Base-by-base conservation (phyloP, 2,888 invertebrate species). In the Tenthredo mesomela region DNA sequence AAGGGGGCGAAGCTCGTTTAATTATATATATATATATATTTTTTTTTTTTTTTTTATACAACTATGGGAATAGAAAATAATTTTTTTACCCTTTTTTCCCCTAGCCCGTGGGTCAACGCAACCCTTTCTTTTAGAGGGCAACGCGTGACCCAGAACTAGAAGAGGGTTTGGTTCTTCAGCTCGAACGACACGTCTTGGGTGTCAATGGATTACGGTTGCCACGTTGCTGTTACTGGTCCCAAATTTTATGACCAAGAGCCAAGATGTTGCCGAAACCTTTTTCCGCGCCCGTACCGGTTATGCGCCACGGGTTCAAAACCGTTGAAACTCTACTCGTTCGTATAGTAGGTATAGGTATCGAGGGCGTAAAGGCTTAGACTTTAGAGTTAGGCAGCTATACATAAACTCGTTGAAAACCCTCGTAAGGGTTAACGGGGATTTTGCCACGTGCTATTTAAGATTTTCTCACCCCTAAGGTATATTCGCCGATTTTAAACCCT, bases 151-250 rank as follows among this genome's bases (percentile, higher is more conserved):
- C 21, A 80, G 58, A 80, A 80, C 61, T 50, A 61, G 58, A 80
- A 80, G n/a, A 37, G 58, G 61, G 61, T 37, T 61, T n/a, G 61
- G 61, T 37, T 61, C 21, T 77, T 54, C 67, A n/a, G 33, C 82
- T 15, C 21, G 10, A 33, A 82, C 67, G 65, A 82, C 82, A 29
- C 82, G 67, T 82, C 67, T 29, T 67, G 67, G 50, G 82, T 65
- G 82, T 82, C 82, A 70, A 67, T 82, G 82, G 82, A 82, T 82
- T 82, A 82, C 67, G 82, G 70, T 58, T 67, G 82, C 82, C 47
- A 82, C 82, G 82, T 82, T 82, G 82, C 82, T 67, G 67, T 82
- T 82, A 50, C 40, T n/a, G 58, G 58, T 37, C 33, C 47, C 70
- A 67, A 70, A 82, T 82, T 82, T 82, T 82, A 82, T 82, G 70